Percentiles rank a stretch among this genome's conserved stretches.
Evolutionary conservation across 2,797 vertebrate species (phyloP).

Genomic region (Lithobates sylvaticus): DNA sequence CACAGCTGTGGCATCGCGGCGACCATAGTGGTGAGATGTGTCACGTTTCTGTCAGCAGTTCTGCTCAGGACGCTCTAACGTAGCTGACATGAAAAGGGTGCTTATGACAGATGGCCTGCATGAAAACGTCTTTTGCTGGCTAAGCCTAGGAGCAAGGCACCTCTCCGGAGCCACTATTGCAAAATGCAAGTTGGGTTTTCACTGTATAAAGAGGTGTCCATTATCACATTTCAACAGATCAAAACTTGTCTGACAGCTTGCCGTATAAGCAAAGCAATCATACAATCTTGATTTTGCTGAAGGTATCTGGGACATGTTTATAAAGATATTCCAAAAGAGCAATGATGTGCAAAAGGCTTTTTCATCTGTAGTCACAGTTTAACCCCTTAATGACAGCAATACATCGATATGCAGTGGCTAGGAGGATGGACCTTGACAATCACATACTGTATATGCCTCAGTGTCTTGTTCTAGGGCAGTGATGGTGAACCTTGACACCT

Average conservation of each 20-base stretch:
- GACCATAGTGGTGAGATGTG: slow-evolving; percentile 18
- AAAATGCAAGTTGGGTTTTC: background rate
- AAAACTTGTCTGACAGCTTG: background rate
- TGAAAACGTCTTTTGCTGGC: slow-evolving; percentile 8
- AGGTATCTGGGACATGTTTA: background rate
- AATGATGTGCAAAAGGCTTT: background rate
- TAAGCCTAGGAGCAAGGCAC: background rate
- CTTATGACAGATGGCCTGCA: slow-evolving; percentile 34
- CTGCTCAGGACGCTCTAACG: slow-evolving; percentile 18
- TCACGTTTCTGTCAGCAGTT: slow-evolving; percentile 54
- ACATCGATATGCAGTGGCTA: no score
- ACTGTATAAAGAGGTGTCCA: background rate
- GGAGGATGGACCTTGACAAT: no score
- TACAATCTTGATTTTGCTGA: background rate
- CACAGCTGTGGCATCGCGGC: slow-evolving; percentile 38
- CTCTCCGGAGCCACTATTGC: background rate
- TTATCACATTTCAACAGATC: background rate
- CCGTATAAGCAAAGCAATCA: background rate
- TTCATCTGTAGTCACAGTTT: background rate
- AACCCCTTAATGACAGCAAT: no score
- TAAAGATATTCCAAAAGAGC: background rate
- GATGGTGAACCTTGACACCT: no score
- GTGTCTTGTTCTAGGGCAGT: no score
- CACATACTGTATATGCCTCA: no score
- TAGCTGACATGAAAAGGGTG: slow-evolving; percentile 40